phyloP scores from a whole-genome alignment of 2,113 vertebrate genomes.

The Litocranius walleri region DNA sequence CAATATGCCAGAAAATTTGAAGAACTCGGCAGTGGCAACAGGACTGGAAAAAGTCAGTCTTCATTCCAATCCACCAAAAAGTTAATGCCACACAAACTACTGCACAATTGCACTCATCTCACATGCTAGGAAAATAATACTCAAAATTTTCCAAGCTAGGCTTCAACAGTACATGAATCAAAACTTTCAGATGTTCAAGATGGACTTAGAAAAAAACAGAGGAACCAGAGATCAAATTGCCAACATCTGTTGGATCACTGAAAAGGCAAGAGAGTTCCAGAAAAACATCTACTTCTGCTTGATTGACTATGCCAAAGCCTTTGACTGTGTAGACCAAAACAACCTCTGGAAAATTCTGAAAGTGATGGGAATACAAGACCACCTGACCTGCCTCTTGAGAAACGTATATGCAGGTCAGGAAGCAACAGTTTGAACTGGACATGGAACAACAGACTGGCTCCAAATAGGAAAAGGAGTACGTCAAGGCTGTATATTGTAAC shows the following conservation, averaged over 20 bases:
- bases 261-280: neutral
- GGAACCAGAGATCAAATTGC: neutral
- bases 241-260: neutral
- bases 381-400: neutral
- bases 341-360: neutral
- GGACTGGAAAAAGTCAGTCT: neutral
- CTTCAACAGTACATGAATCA: neutral
- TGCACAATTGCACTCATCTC: neutral
- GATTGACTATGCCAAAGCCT: neutral
- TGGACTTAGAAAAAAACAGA: neutral
- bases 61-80: neutral
- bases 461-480: neutral
- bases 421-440: neutral
- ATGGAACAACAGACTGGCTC: neutral
- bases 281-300: neutral
- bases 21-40: neutral
- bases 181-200: neutral
- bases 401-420: neutral
- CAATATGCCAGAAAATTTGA: neutral
- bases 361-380: neutral
- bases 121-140: neutral
- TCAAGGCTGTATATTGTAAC: neutral
- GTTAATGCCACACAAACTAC: neutral
- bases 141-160: neutral
- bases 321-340: neutral